Base-by-base conservation (phyloP, 92 coral and sea anemone species). In the Epizoanthus fatuus region DNA sequence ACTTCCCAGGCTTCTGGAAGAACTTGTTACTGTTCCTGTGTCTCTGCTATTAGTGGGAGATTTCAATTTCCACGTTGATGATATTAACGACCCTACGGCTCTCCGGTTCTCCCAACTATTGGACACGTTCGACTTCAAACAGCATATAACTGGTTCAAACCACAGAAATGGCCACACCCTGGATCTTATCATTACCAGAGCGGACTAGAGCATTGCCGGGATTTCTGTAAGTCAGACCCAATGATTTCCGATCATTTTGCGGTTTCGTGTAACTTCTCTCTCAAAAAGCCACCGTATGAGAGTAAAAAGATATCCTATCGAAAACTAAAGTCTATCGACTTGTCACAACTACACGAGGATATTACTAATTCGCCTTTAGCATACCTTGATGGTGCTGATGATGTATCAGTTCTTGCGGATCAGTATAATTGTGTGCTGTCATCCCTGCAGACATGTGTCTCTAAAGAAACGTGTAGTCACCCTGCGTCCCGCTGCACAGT, bases 401-500 rank as follows among this genome's bases (percentile, higher is more conserved):
- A n/a, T n/a, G n/a, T n/a, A n/a, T n/a, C n/a, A n/a, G n/a, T n/a
- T n/a, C n/a, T n/a, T n/a, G 37, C 20, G 2, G 62, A 86, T 42
- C 55, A 86, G 51, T 86, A 86, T 58, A 66, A 80, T 16, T 65
- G 37, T 69, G 66, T 51, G 17, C 53, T 69, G 22, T 7, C 47
- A 79, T 56, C 22, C 29, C 63, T 72, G 52, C 69, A 72, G 45
- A 53, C 87, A 82, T 76, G 89, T 85, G 56, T 88, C 88, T 4
- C 57, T 83, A 57, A 88, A 83, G 74, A 75, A 63, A 39, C 60
- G 87, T 45, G 81, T 55, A 68, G 83, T 87, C 55, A 87, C 87
- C 44, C 75, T 87, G 44, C 69, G 75, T 55, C 87, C 83, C 22
- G 76, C 91, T 60, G 82, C 91, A 39, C 63, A 81, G 17, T 87